Base-by-base conservation (phyloP, 2,797 vertebrate species). In the Xiphorhynchus erythropygius region DNA sequence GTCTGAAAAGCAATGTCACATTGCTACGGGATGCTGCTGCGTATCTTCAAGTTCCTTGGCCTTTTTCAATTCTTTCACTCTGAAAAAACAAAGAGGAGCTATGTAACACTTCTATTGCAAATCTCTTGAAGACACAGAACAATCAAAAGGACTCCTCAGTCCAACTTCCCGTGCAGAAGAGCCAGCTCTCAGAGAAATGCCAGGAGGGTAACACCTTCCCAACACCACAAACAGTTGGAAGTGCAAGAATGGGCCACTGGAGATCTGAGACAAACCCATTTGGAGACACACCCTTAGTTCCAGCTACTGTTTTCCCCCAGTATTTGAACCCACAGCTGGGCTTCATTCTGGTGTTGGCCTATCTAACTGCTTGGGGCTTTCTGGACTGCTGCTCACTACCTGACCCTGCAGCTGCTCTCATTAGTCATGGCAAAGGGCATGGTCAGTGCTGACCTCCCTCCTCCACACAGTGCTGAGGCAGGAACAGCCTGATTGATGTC, bases 1-100 rank as follows among this genome's bases (percentile, higher is more conserved):
- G 98, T 99, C 98, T 98, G 98, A 98, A 98, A 98, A 99, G 98
- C 98, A 99, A 99, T 98, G 98, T 99, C 99, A 99, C 99, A 99
- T 99, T 98, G 98, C 98, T 98, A 99, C 98, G 98, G 99, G 98
- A 98, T 98, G 98, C 98, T 98, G 99, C 98, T 98, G 98, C 97
- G 97, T 96, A 97, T 98, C 98, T 99, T 99, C 99, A 99, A 99
- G 99, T 99, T 99, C 99, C 99, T 98, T 99, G 99, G 99, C 99
- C 99, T 98, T 99, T 99, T 98, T 99, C 99, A 99, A 99, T 99
- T 99, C 99, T 99, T 99, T 99, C 99, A 98, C 99, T 99, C 99
- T 99, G 99, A 91, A 99, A 99, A 98, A 98, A 98, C 94, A 97
- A 97, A 96, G 91, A 96, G 93, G 80, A 93, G 95, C 95, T 97